phyloP scores from a whole-genome alignment of 2,113 vertebrate genomes.

The Gymnorhina tibicen region DNA sequence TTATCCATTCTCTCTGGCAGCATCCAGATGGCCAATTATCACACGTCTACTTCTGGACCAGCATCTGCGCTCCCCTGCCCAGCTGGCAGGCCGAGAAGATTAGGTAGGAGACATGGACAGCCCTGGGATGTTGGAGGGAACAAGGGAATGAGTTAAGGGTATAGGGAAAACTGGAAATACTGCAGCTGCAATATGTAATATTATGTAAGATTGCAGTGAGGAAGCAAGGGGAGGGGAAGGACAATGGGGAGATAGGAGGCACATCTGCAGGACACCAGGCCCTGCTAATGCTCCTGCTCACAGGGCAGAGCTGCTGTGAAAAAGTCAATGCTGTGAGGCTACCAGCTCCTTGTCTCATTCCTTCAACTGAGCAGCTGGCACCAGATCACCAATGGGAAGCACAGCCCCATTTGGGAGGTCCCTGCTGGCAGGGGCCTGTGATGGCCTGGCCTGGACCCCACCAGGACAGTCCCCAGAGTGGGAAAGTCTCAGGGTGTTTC shows the following conservation, averaged over 20 bases:
- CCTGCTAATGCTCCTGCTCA: not conserved
- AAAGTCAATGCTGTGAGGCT: not conserved
- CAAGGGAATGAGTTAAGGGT: not conserved
- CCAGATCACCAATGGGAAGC: not conserved
- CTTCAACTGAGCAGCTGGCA: accelerated
- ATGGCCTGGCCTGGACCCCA: not conserved
- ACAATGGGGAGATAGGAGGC: not conserved
- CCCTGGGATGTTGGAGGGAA: not conserved
- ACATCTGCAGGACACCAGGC: slow-evolving; percentile 11
- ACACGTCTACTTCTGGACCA: slow-evolving; percentile 59
- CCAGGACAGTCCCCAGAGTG: not conserved
- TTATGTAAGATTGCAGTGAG: slow-evolving; percentile 7
- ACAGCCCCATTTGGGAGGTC: not conserved
- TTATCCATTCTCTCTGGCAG: slow-evolving; percentile 50
- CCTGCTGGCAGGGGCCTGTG: not conserved
- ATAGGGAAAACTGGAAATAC: not conserved
- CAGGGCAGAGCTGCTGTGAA: not conserved
- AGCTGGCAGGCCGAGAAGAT: slow-evolving; percentile 42
- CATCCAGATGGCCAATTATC: slow-evolving; percentile 58
- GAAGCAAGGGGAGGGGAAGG: not conserved
- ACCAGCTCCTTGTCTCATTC: not conserved
- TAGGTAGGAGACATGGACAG: slow-evolving; percentile 50
- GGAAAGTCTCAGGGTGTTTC: not conserved
- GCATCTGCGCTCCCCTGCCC: slow-evolving; percentile 14
- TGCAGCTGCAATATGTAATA: slow-evolving; percentile 31